These are phyloP conservation scores for Apostichopus japonicus DNA, from an alignment of 35 echinoderm and acorn worm species.

Conservation along the genomic window DNA sequence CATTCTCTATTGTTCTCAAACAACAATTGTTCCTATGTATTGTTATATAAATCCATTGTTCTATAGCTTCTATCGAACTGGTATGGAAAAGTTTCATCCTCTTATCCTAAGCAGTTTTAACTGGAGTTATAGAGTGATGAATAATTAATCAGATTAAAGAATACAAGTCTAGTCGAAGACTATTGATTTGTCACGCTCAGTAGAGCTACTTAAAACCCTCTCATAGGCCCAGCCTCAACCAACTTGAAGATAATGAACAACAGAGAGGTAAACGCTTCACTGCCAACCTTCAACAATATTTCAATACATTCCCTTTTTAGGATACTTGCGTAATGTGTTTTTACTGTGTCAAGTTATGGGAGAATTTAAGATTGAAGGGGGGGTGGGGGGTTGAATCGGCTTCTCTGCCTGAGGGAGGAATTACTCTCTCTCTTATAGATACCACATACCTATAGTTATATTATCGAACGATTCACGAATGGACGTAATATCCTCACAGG, in stretches of 20 bases:
- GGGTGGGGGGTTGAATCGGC: too few relatives aligned
- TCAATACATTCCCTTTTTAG: too few relatives aligned
- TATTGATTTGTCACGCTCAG: constrained; percentile 33
- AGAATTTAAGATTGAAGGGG: too few relatives aligned
- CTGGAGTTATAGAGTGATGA: neutral
- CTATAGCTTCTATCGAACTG: neutral
- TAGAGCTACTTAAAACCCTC: constrained; percentile 36
- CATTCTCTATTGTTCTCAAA: constrained; percentile 19
- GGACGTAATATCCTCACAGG: too few relatives aligned
- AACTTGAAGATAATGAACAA: neutral
- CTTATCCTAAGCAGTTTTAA: too few relatives aligned
- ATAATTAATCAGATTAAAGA: constrained; percentile 25
- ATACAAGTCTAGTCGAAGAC: constrained; percentile 8
- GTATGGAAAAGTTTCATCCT: neutral
- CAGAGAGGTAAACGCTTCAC: neutral
- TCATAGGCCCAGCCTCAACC: neutral
- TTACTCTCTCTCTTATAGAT: too few relatives aligned
- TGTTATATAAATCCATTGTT: constrained; percentile 17
- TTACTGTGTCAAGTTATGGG: too few relatives aligned
- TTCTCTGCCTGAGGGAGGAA: too few relatives aligned
- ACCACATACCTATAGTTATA: too few relatives aligned
- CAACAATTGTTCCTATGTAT: constrained; percentile 10
- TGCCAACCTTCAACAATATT: neutral
- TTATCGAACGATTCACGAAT: too few relatives aligned
- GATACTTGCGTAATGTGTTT: too few relatives aligned